Base-by-base conservation (phyloP, 92 coral and sea anemone genomes). In the Bergia puertoricense region DNA sequence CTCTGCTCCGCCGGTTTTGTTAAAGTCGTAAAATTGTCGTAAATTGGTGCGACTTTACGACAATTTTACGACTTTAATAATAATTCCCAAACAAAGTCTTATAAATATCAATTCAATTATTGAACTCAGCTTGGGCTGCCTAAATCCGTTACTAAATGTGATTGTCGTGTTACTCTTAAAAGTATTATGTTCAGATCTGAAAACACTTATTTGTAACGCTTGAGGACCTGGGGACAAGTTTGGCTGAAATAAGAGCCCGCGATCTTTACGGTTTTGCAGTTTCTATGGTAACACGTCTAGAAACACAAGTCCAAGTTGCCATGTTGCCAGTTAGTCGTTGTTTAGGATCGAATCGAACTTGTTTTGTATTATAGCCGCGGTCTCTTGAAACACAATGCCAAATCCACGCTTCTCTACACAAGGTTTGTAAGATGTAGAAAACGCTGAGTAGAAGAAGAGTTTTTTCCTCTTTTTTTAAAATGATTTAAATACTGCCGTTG, bases 331-430 rank as follows among this genome's bases (percentile, higher is more conserved):
- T 38, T 30, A 37, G 39, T 38, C 39, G 38, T 20, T 45, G 13
- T 15, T 48, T 8, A 41, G 74, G 2, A 16, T 4, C 23, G 2
- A 2, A 9, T 14, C 30, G 4, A 22, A n/a, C 5, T 15, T 23
- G 10, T 79, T 39, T 22, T 37, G 16, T 41, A 22, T 77, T 14
- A 8, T 6, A 30, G 40, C 38, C 7, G 57, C 30, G 4, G 39
- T 44, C 5, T 42, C 14, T 77, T 44, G 30, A 13, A 2, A 54
- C 54, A 74, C 13, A 79, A 95, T 95, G 98, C 98, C 98, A 76
- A 95, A 95, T 89, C 98, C 98, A 77, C 91, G 91, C 74, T 92
- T 93, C 81, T 93, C 98, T 48, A 95, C 98, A 1, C 98, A 95
- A 92, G 98, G 98, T 95, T 85, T 67, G 92, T 23, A n/a, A 40